Percentiles rank a stretch among this genome's conserved stretches.
These are phyloP conservation scores for Mastomys natalensis DNA, from an alignment of 2,113 vertebrate species.

Conservation along the genomic window DNA sequence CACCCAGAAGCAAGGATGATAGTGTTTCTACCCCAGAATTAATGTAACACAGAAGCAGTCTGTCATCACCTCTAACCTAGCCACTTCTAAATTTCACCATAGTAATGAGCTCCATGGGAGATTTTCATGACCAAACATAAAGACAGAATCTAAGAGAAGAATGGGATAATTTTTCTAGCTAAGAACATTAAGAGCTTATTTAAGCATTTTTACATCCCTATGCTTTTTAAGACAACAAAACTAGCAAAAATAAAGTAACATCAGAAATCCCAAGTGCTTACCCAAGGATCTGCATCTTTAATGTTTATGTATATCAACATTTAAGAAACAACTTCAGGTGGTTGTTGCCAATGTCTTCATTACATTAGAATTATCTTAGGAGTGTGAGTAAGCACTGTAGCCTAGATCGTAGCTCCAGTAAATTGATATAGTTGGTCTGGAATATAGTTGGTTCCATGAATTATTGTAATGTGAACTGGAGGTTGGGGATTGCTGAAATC, in stretches of 20 bases:
- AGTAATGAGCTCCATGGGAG: slow-evolving; percentile 92
- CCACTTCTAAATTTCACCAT: slow-evolving; percentile 92
- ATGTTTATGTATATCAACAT: neutral
- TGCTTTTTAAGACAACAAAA: slow-evolving; percentile 92
- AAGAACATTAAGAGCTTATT: slow-evolving; percentile 96
- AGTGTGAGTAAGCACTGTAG: neutral
- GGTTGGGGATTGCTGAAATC: neutral
- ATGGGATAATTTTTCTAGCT: slow-evolving; percentile 91
- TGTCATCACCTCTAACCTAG: slow-evolving; percentile 92
- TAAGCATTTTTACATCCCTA: slow-evolving; percentile 95
- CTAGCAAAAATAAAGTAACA: slow-evolving; percentile 94
- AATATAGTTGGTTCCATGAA: neutral
- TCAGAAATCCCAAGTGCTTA: slow-evolving; percentile 92
- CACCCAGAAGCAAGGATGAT: slow-evolving; percentile 94
- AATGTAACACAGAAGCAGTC: slow-evolving; percentile 93
- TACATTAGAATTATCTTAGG: neutral
- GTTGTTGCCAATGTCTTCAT: neutral
- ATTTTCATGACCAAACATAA: slow-evolving; percentile 93
- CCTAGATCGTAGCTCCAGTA: neutral
- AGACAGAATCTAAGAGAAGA: slow-evolving; percentile 94
- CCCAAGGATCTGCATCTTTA: neutral
- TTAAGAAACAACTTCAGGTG: neutral
- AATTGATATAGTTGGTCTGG: neutral
- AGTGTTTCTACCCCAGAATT: slow-evolving; percentile 93
- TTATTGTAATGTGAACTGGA: neutral